Evolutionary conservation across 2,888 invertebrate genomes (phyloP), one percentile per base, ranked within the genome.

Genomic region (Eupithecia pulchellata): DNA sequence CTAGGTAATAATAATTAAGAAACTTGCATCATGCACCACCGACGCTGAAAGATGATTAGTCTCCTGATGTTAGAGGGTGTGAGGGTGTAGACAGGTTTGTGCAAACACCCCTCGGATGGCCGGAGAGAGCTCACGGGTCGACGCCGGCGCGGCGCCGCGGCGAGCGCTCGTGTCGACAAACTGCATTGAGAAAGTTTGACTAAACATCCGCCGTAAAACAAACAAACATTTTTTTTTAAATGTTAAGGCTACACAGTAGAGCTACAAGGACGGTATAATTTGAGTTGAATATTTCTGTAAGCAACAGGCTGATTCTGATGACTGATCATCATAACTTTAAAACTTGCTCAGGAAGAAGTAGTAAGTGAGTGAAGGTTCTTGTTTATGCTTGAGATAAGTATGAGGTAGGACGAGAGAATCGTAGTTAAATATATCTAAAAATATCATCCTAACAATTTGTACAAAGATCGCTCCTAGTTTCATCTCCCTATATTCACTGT

Each of bases 1-100:
- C 9, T 52, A 32, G 58, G n/a, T n/a, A n/a, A n/a, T n/a, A n/a
- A n/a, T 32, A 32, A 60, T 60, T 32, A 32, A n/a, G 58, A 60
- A 60, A n/a, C n/a, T n/a, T n/a, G n/a, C 32, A 32, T 58, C 30
- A 30, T n/a, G 30, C 17, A 29, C 6, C n/a, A 58, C 30, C 6
- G 30, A 8, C 8, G n/a, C 57, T 29, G 57, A 1, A 2, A 58
- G 13, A 32, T 60, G 2, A 60, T 8, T 30, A 11, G 13, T 13
- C 4, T 52, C 25, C 20, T 30, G 58, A 17, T 17, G 9, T 27
- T 30, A 4, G 30, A n/a, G 11, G n/a, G n/a, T 47, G 42, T 47
- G n/a, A 20, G 42, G 8, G 20, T 20, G 20, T 42, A 47, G n/a
- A n/a, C 9, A 47, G 20, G 42, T 9, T 2, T 20, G 20, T 20